These are phyloP conservation scores for Hanleya hanleyi DNA, from an alignment of 2,888 invertebrate genomes.

Conservation along the genomic window DNA sequence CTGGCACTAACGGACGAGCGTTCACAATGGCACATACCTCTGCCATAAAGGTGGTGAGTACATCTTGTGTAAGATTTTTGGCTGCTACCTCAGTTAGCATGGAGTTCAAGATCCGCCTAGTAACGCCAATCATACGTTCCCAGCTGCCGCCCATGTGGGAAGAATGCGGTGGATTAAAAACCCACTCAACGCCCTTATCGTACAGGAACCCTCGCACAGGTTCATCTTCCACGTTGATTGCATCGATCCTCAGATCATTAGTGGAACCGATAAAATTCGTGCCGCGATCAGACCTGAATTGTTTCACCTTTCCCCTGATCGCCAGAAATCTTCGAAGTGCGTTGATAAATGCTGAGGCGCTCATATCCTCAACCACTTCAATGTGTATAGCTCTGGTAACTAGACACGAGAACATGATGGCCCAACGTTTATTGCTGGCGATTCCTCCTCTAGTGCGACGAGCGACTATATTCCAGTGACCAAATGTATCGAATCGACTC, in stretches of 20 bases:
- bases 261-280: background rate
- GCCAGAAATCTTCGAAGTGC: conserved; percentile 5
- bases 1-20: too few species aligned
- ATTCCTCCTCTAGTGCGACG: background rate
- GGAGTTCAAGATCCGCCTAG: background rate
- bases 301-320: background rate
- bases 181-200: background rate
- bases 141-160: background rate
- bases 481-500: conserved; percentile 10
- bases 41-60: too few species aligned
- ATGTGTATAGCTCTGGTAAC: conserved; percentile 11
- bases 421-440: conserved; percentile 12
- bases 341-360: background rate
- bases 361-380: conserved; percentile 6
- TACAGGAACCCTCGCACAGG: background rate
- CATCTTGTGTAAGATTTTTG: too few species aligned
- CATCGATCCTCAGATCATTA: background rate
- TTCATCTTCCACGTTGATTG: background rate
- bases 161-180: background rate
- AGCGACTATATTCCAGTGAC: background rate
- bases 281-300: background rate
- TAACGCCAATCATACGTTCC: background rate
- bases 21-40: too few species aligned
- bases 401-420: conserved; percentile 9
- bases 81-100: too few species aligned